Conservation (phyloP, 2,797 vertebrate genomes). For the Pogoniulus pusillus region DNA sequence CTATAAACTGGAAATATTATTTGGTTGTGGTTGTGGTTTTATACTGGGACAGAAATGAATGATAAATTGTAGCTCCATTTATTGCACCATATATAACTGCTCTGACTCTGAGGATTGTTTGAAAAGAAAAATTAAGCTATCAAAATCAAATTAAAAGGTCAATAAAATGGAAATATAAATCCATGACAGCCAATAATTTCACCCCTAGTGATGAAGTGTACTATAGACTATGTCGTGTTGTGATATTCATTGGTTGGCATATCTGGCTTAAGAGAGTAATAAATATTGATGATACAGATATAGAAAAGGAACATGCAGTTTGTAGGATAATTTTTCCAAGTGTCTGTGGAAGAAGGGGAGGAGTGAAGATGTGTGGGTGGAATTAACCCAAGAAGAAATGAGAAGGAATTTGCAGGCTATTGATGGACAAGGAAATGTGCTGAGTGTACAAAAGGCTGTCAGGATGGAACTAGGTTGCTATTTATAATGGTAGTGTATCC, state of each 20-base stretch:
- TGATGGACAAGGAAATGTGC: neutral
- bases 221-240: neutral
- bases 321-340: neutral
- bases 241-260: neutral
- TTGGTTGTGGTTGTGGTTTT: conserved; percentile 56
- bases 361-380: neutral
- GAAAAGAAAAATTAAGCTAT: conserved; percentile 48
- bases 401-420: neutral
- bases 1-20: conserved; percentile 55
- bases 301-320: neutral
- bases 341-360: neutral
- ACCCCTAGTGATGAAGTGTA: neutral
- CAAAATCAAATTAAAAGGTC: conserved; percentile 58
- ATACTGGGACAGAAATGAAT: neutral
- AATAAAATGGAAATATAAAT: conserved; percentile 52
- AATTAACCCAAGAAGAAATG: neutral
- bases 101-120: conserved; percentile 9
- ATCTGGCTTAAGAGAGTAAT: conserved; percentile 9
- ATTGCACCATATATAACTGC: neutral
- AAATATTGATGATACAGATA: conserved; percentile 4
- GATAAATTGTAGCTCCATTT: conserved; percentile 31
- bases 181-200: conserved; percentile 32
- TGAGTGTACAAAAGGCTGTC: neutral
- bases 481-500: neutral
- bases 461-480: too few relatives aligned